These are phyloP conservation scores for Drosophila anceps DNA, from an alignment of 2,888 invertebrate genomes.

Conservation along the genomic window DNA sequence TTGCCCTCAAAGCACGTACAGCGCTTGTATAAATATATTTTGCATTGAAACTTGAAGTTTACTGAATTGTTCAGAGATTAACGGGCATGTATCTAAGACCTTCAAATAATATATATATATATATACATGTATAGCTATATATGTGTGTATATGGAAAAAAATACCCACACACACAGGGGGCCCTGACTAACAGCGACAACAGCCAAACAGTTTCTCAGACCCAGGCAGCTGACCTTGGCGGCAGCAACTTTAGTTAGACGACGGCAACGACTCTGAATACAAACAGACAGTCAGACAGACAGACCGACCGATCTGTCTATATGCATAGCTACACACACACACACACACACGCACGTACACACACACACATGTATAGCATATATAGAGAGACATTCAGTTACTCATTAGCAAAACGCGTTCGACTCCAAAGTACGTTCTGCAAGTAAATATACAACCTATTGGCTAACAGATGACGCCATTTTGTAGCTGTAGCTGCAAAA, in stretches of 20 bases:
- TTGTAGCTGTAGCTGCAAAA: conserved; percentile 45
- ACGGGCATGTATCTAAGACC: conserved; percentile 11
- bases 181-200: conserved; percentile 32
- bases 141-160: not conserved
- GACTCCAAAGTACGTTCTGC: conserved; percentile 40
- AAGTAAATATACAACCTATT: conserved; percentile 31
- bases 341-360: not conserved
- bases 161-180: conserved; percentile 1
- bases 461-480: conserved; percentile 66
- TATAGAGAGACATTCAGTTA: conserved; percentile 41
- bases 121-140: not conserved
- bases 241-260: conserved; percentile 59
- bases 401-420: conserved; percentile 60
- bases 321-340: conserved; percentile 16
- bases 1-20: conserved; percentile 58
- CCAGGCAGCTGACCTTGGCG: conserved; percentile 63
- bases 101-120: not conserved
- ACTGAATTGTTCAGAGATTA: conserved; percentile 30
- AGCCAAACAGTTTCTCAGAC: conserved; percentile 36
- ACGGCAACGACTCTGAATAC: conserved; percentile 49
- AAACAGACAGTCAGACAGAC: conserved; percentile 34
- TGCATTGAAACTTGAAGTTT: conserved; percentile 70
- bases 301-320: conserved; percentile 41
- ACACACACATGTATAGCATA: not conserved
- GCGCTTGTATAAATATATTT: conserved; percentile 8